Evolutionary conservation across 2,888 invertebrate genomes (phyloP), one percentile per base, ranked within the genome.

Genomic region (Leucozona laternaria): DNA sequence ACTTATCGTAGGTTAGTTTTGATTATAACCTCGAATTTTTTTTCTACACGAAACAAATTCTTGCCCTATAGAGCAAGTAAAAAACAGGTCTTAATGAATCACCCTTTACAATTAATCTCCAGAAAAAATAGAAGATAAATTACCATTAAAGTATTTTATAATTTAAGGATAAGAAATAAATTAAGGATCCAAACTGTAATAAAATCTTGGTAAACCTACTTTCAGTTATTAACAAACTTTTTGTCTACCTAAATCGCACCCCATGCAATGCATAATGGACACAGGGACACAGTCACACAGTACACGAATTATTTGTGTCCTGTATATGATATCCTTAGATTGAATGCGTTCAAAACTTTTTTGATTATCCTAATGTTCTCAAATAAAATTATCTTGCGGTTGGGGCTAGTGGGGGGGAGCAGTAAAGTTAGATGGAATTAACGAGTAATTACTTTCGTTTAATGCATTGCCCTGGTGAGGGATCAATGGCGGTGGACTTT

Each of bases 331-430:
- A 66, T 60, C 73, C 70, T 66, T 62, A 72, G n/a, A 80, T 77
- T 68, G 60, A 80, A 85, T 85, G 85, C 60, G 77, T 77, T 50
- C 55, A 77, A 85, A 85, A 85, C 80, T 85, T 85, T 85, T 77
- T 80, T 85, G 80, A 85, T 85, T 85, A 85, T 77, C 72, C 80
- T 85, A 77, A 85, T 85, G 85, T 48, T 68, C 71, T 66, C 25
- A 66, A 58, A 53, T 66, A 53, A 79, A 77, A 84, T n/a, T 80
- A 62, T 79, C 25, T 53, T 53, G 53, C 8, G 53, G 70, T 58
- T 45, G 15, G 45, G 58, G 62, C 64, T 37, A 7, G 25, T n/a
- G 31, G 20, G 7, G n/a, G 15, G n/a, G 43, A n/a, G 11, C 45
- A 15, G 25, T 13, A 34, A 75, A 64, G 79, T 75, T 79, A 17